Evolutionary conservation across 2,888 invertebrate genomes (phyloP).

Genomic region (Trilocha varians): DNA sequence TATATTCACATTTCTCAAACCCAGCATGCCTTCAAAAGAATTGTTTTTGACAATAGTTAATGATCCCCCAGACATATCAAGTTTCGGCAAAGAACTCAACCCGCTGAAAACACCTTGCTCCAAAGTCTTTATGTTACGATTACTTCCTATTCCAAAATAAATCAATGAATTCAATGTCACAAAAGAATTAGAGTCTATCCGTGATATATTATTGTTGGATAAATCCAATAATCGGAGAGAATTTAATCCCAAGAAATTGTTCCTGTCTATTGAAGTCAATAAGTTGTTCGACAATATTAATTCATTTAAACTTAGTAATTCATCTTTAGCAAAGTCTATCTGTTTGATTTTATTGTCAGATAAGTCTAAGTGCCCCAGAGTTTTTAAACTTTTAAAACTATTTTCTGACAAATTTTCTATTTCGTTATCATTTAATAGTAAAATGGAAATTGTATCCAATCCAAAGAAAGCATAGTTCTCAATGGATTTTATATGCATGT

Average conservation of each 20-base stretch:
- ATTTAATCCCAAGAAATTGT: constrained; percentile 27
- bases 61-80: constrained; percentile 40
- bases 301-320: constrained; percentile 28
- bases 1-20: constrained; percentile 36
- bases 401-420: constrained; percentile 26
- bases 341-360: constrained; percentile 36
- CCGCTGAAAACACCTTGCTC: constrained; percentile 37
- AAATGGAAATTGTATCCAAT: constrained; percentile 20
- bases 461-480: constrained; percentile 42
- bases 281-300: constrained; percentile 33
- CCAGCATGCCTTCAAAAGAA: constrained; percentile 40
- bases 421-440: constrained; percentile 38
- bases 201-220: constrained; percentile 39
- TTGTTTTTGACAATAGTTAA: constrained; percentile 33
- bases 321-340: constrained; percentile 35
- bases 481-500: constrained; percentile 31
- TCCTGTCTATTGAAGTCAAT: constrained; percentile 27
- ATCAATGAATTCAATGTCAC: constrained; percentile 26
- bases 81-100: constrained; percentile 30
- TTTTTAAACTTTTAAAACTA: constrained; percentile 29
- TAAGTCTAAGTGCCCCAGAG: constrained; percentile 32
- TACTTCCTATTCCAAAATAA: constrained; percentile 38
- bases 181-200: constrained; percentile 34
- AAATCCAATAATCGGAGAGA: constrained; percentile 38
- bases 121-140: constrained; percentile 34